Evolutionary conservation across 2,113 vertebrate species (phyloP).

Genomic region (Panthera leo): DNA sequence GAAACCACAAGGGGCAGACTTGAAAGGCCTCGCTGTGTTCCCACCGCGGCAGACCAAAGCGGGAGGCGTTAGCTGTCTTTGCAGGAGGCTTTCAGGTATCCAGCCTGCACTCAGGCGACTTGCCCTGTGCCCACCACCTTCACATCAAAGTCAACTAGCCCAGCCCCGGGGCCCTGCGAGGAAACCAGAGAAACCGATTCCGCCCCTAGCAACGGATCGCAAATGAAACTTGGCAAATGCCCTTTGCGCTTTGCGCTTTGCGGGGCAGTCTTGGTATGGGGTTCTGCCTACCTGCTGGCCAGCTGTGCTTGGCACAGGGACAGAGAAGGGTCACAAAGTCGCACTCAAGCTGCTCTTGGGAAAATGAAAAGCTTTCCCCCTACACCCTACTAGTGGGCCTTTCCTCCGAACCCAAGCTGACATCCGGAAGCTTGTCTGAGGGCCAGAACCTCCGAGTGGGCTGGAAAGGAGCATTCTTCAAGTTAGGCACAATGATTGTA

Average conservation of each 20-base stretch:
- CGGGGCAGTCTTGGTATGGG: conserved; percentile 6
- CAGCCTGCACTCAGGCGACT: conserved; percentile 72
- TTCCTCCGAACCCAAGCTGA: neutral
- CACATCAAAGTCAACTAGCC: conserved; percentile 67
- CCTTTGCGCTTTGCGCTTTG: neutral
- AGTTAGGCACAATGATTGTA: neutral
- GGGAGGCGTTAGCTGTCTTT: conserved; percentile 33
- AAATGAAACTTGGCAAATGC: conserved; percentile 39
- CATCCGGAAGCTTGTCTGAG: neutral
- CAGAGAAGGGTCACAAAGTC: neutral
- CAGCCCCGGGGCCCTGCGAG: conserved; percentile 56
- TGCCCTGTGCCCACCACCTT: conserved; percentile 58
- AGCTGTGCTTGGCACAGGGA: neutral
- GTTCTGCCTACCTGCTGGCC: neutral
- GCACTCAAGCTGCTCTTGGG: neutral
- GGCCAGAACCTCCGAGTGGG: neutral
- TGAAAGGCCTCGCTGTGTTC: conserved; percentile 66
- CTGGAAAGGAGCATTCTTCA: neutral
- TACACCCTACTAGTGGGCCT: too few relatives aligned
- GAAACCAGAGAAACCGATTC: conserved; percentile 65
- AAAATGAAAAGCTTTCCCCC: neutral
- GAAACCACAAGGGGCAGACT: conserved; percentile 71
- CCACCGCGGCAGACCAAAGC: conserved; percentile 44
- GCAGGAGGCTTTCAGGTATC: conserved; percentile 49
- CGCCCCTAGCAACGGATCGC: conserved; percentile 21